Percentiles rank a stretch among this genome's conserved stretches.
These are phyloP conservation scores for Argya squamiceps DNA, from an alignment of 2,797 vertebrate genomes.

Conservation along the genomic window DNA sequence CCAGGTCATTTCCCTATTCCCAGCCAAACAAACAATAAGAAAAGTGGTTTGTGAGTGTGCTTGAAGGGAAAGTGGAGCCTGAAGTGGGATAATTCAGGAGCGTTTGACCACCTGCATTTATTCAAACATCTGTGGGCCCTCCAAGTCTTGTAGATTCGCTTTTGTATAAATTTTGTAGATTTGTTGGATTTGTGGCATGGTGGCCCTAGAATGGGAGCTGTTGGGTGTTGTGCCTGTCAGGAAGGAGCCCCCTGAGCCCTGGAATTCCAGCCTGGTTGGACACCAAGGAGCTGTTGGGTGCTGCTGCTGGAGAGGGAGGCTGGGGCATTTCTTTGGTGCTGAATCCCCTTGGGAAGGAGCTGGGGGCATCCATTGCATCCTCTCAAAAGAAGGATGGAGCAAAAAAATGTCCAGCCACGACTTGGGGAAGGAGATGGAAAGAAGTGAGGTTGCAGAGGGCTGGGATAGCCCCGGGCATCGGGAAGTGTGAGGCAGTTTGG, in stretches of 20 bases:
- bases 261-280: accelerated
- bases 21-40: slow-evolving; percentile 32
- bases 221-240: accelerated
- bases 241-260: not conserved
- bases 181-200: not conserved
- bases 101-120: not conserved
- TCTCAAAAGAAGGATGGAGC: not conserved
- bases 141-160: accelerated
- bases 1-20: slow-evolving; percentile 39
- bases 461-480: accelerated
- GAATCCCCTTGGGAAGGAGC: not conserved
- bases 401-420: not conserved
- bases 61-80: not conserved
- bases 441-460: not conserved
- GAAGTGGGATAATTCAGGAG: not conserved
- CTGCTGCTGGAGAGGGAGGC: not conserved
- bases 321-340: not conserved
- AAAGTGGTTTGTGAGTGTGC: slow-evolving; percentile 6
- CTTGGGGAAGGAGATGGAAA: not conserved
- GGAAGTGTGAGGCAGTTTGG: not conserved
- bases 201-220: accelerated
- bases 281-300: not conserved
- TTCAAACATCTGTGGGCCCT: not conserved
- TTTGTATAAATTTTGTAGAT: accelerated
- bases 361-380: accelerated